Conservation (phyloP, 2,113 vertebrate genomes). For the Oxygymnocypris stewartii region DNA sequence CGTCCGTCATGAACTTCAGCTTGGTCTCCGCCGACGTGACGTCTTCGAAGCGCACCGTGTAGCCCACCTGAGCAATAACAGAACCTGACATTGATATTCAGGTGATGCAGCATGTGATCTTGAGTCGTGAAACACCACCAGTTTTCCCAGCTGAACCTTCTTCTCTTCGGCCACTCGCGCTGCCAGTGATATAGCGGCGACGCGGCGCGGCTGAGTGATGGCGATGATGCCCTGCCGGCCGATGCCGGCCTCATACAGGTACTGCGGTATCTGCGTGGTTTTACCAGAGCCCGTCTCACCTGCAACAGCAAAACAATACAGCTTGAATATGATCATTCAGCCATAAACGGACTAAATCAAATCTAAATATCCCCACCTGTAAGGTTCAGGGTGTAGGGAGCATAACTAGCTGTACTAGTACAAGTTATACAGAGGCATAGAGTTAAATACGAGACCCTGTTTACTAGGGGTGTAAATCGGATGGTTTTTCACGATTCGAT, state of each 20-base stretch:
- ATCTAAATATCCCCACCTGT: too few relatives aligned
- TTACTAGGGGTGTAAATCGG: too few relatives aligned
- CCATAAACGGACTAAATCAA: too few relatives aligned
- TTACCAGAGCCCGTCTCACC: conserved; percentile 97
- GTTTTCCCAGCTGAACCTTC: conserved; percentile 85
- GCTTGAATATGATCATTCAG: too few relatives aligned
- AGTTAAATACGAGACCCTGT: too few relatives aligned
- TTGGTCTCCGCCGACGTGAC: conserved; percentile 84
- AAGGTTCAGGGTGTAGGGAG: too few relatives aligned
- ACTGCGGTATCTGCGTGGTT: conserved; percentile 96
- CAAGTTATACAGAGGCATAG: too few relatives aligned
- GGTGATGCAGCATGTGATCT: neutral
- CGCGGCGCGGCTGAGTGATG: conserved; percentile 92
- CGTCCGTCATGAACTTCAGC: conserved; percentile 93
- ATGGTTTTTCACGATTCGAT: too few relatives aligned
- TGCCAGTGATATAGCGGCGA: conserved; percentile 93
- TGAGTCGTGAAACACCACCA: conserved; percentile 76
- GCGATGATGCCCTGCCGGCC: conserved; percentile 83
- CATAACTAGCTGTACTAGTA: too few relatives aligned
- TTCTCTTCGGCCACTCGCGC: conserved; percentile 91
- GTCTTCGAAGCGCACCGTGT: conserved; percentile 93
- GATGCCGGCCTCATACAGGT: conserved; percentile 88
- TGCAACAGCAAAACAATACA: conserved; percentile 54
- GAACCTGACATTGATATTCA: too few relatives aligned
- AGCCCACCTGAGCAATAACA: conserved; percentile 82